Evolutionary conservation across 2,888 invertebrate genomes (phyloP).

Genomic region (Ochlodes sylvanus): DNA sequence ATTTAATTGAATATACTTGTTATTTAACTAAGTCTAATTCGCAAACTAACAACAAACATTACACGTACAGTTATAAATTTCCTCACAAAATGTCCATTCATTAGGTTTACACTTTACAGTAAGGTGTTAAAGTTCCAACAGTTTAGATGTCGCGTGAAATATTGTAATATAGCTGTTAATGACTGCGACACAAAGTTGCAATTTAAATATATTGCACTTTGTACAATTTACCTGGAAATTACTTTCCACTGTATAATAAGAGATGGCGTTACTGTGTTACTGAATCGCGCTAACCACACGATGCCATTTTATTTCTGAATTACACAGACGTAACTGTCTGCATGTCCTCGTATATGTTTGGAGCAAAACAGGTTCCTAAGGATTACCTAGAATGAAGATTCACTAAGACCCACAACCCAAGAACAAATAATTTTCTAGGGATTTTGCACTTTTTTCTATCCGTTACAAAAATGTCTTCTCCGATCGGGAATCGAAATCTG

Average conservation of each 20-base stretch:
- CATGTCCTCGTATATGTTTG: too few species aligned
- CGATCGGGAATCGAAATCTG: too few species aligned
- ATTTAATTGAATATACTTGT: neutral
- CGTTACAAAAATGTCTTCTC: too few species aligned
- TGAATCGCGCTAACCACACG: too few species aligned
- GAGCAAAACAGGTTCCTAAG: too few species aligned
- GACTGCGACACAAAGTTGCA: neutral
- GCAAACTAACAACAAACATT: constrained; percentile 3
- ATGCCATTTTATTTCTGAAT: too few species aligned
- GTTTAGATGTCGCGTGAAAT: neutral
- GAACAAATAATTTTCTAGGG: too few species aligned
- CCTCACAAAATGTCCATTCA: neutral
- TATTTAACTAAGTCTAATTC: constrained; percentile 4
- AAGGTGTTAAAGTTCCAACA: neutral
- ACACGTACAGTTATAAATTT: neutral
- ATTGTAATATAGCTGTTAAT: constrained; percentile 1
- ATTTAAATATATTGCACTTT: neutral
- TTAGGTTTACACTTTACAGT: neutral
- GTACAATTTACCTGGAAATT: neutral
- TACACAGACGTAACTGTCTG: too few species aligned
- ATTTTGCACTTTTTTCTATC: too few species aligned
- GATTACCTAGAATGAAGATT: too few species aligned
- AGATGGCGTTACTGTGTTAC: too few species aligned
- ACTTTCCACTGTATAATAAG: neutral
- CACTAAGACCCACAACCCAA: too few species aligned